Percentiles rank a stretch among this genome's conserved stretches.
Evolutionary conservation across 2,888 invertebrate species (phyloP).

Genomic region (Priapulus caudatus): DNA sequence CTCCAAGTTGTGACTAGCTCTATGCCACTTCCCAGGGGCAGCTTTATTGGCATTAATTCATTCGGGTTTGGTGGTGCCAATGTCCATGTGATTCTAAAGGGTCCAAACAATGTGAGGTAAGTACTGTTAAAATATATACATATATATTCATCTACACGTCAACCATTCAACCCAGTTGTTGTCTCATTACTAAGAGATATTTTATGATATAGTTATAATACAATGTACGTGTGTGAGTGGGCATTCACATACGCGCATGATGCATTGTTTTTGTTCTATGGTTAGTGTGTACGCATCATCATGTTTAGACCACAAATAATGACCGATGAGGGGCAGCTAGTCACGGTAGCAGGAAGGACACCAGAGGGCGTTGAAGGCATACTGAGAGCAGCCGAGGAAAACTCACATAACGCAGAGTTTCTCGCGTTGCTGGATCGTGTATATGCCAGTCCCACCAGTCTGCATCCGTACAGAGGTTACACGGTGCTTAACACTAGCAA

Average conservation of each 20-base stretch:
- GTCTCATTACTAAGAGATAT: no score
- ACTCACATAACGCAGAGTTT: constrained; percentile 28
- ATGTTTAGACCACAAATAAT: no score
- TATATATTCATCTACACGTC: no score
- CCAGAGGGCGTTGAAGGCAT: constrained; percentile 58
- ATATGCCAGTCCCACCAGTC: constrained; percentile 51
- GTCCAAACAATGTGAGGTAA: neutral
- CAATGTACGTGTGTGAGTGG: no score
- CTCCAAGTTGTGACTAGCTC: constrained; percentile 48
- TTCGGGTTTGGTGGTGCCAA: constrained; percentile 87
- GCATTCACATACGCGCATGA: no score
- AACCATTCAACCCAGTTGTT: no score
- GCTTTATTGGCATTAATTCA: constrained; percentile 83
- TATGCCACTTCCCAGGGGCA: constrained; percentile 48
- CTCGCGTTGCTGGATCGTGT: constrained; percentile 32
- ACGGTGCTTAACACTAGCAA: constrained; percentile 51
- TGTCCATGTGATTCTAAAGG: constrained; percentile 35
- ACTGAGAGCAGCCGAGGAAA: constrained; percentile 59
- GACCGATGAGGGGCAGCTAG: constrained; percentile 51
- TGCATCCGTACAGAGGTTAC: constrained; percentile 70
- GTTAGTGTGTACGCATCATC: no score
- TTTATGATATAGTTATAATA: no score
- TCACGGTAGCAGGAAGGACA: constrained; percentile 72
- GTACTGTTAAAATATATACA: no score
- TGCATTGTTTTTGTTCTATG: no score